phyloP scores from a whole-genome alignment of 2,797 vertebrate genomes.

The Leucoraja ocellata region DNA sequence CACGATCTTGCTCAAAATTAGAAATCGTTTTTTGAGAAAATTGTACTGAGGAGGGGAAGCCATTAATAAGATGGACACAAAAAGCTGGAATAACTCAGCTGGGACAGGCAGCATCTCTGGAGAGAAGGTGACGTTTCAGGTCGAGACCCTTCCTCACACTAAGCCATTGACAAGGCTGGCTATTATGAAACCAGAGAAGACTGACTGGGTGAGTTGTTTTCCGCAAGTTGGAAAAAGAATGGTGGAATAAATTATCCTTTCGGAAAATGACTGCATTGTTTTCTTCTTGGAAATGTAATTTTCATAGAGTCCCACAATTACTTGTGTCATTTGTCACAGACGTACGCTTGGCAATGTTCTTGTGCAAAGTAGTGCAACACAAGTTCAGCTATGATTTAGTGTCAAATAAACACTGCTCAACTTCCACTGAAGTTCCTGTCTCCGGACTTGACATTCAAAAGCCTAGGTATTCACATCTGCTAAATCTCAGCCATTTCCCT shows the following conservation, averaged over 20 bases:
- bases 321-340: neutral
- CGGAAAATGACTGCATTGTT: neutral
- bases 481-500: too few species aligned
- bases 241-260: neutral
- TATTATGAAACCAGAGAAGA: neutral
- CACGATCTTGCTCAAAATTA: too few species aligned
- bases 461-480: too few species aligned
- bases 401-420: neutral
- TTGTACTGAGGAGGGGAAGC: too few species aligned
- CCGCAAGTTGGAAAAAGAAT: neutral
- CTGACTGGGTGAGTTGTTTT: neutral
- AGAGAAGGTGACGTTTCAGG: neutral
- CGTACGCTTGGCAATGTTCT: neutral
- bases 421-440: too few species aligned
- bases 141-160: too few species aligned
- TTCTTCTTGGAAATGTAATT: neutral
- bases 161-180: neutral
- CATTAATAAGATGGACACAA: too few species aligned
- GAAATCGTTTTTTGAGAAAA: too few species aligned
- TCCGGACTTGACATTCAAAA: too few species aligned
- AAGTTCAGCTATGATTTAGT: neutral
- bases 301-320: neutral
- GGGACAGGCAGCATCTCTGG: too few species aligned
- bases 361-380: too few species aligned
- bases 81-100: too few species aligned